Base-by-base conservation (phyloP, 2,797 vertebrate species). In the Diglossa cyanea region DNA sequence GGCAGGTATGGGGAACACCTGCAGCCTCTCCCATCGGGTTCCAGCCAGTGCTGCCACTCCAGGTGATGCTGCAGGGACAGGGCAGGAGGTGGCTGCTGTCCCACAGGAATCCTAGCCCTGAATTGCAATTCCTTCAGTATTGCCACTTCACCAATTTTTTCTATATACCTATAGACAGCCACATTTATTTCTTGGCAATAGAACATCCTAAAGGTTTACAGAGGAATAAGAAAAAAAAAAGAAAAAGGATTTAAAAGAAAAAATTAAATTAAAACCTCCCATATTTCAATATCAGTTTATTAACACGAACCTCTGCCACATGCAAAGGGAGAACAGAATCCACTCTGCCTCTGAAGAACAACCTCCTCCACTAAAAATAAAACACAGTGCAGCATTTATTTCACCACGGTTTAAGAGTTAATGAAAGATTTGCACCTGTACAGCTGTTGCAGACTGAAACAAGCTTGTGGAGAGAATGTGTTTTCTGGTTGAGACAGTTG, bases 341-440 rank as follows among this genome's bases (percentile, higher is more conserved):
- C 44, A 25, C 39, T 75, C 51, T 68, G 93, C 75, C 92, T 93
- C 95, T 86, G 72, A 95, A 96, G 86, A 95, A 45, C 47, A 47
- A 30, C 53, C 60, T 93, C 94, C 94, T 89, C 89, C 94, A 86
- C 97, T 92, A 96, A 96, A 96, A 96, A 96, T 95, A 96, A 97
- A 96, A 96, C 87, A 96, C 86, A 90, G 96, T 8, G 24, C 88
- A 83, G 87, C 39, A 3, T 96, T 98, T 97, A 95, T 98, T 97
- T 96, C 95, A 77, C 78, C 62, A 89, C 10, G 39, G 63, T 97
- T 98, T 96, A 97, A 97, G 97, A 98, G 98, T 98, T 99, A 99
- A 99, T 98, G 98, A 98, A 97, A 98, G 98, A 98, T 98, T 98
- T 99, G 98, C 98, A 99, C 99, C 99, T 99, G 98, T 98, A 98